Evolutionary conservation across 2,888 invertebrate species (phyloP).

Genomic region (Cerceris rybyensis): DNA sequence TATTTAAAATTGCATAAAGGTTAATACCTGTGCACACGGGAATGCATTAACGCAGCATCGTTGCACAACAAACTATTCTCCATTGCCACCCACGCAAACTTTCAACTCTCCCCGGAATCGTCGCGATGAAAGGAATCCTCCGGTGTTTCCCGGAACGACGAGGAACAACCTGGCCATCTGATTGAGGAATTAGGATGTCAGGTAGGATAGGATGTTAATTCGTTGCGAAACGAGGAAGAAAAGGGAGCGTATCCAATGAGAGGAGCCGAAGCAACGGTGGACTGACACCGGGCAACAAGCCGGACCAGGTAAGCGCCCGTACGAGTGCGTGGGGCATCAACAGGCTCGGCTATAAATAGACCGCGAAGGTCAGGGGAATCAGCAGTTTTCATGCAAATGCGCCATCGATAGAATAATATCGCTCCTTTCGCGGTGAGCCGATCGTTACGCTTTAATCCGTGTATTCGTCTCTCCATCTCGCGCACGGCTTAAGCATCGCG

Average conservation of each 20-base stretch:
- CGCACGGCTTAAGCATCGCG: too few species aligned
- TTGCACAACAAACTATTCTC: too few species aligned
- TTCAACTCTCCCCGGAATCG: background rate
- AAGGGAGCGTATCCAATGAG: constrained; percentile 10
- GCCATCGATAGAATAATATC: constrained; percentile 77
- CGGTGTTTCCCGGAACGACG: background rate
- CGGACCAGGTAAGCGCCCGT: constrained; percentile 71
- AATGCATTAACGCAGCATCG: too few species aligned
- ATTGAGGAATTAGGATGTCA: background rate
- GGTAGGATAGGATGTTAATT: background rate
- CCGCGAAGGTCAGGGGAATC: constrained; percentile 79
- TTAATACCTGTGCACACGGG: too few species aligned
- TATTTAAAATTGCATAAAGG: too few species aligned
- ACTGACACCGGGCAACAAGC: constrained; percentile 32
- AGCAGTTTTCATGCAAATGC: constrained; percentile 80
- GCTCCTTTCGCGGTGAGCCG: constrained; percentile 67
- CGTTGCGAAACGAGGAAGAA: background rate
- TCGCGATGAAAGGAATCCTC: background rate
- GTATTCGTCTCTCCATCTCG: too few species aligned
- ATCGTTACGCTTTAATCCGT: background rate
- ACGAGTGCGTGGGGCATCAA: constrained; percentile 74
- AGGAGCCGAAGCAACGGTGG: constrained; percentile 32
- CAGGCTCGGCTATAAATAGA: constrained; percentile 77
- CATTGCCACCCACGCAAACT: too few species aligned
- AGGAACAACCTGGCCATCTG: background rate